Base-by-base conservation (phyloP, 2,113 vertebrate genomes). In the Ictidomys tridecemlineatus region DNA sequence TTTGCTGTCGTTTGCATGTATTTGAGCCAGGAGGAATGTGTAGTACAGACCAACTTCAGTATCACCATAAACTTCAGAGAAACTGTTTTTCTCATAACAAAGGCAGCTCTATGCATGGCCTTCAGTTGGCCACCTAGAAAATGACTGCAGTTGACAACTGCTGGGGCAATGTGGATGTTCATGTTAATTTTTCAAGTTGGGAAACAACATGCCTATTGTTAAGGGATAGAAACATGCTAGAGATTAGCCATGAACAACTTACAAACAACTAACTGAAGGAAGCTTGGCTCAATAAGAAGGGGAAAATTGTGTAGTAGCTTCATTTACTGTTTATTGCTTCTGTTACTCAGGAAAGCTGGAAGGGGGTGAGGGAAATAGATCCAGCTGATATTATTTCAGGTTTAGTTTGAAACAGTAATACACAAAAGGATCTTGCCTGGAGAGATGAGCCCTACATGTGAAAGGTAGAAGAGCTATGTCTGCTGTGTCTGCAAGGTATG, bases 171-270 rank as follows among this genome's bases (percentile, higher is more conserved):
- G 78, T 74, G 37, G 91, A 93, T 65, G 63, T 79, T 96, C 93
- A 96, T 97, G 95, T 94, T 97, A 96, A 97, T 97, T 97, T 97
- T 96, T 78, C 91, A 79, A 77, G 69, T 86, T 91, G 78, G 42
- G 70, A 91, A 97, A 97, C 95, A 98, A 24, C 63, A 72, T 80
- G 83, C 65, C 53, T 93, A 84, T 97, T 98, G 96, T 98, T 86
- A 86, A 58, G 77, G 42, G 67, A 74, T 18, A 89, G 80, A 95
- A 93, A 83, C 94, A 79, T 70, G 72, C 58, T 45, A 79, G 82
- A 93, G 87, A 78, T 91, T 74, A 91, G 73, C 69, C 72, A 0
- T 45, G 85, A 92, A 30, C 69, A 91, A 32, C 74, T 92, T 39
- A 61, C 51, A 91, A 95, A 83, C 42, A 79, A n/a, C 92, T 73